Conservation (phyloP, 2,113 vertebrate genomes). For the Gambusia affinis region DNA sequence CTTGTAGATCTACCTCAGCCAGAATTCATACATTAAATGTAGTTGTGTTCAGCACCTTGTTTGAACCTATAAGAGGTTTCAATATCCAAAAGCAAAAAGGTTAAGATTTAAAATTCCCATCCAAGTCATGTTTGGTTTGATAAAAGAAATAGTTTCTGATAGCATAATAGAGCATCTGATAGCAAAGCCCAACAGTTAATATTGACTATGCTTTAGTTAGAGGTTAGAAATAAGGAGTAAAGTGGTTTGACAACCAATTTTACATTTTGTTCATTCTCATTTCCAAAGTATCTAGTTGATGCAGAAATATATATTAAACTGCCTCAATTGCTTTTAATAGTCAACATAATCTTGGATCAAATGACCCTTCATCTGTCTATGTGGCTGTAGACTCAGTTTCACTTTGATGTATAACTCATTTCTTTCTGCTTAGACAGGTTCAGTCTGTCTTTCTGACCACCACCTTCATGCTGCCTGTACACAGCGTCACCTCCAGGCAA, state of each 20-base stretch:
- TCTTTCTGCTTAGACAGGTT: background rate
- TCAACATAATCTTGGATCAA: background rate
- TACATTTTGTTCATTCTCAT: no score
- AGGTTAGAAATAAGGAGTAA: no score
- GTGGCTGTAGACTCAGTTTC: background rate
- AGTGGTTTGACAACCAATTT: no score
- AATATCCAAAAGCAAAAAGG: background rate
- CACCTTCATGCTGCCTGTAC: slow-evolving; percentile 2
- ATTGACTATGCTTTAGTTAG: no score
- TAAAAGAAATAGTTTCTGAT: no score
- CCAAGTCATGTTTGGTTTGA: no score
- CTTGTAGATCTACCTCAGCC: background rate
- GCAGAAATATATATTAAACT: background rate
- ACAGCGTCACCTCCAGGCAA: slow-evolving; percentile 70
- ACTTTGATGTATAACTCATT: background rate
- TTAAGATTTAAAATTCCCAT: background rate
- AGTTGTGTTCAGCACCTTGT: background rate
- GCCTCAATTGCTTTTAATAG: background rate
- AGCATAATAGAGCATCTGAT: no score
- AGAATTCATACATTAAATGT: background rate
- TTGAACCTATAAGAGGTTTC: background rate
- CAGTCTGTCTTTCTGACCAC: slow-evolving; percentile 3
- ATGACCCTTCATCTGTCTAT: background rate
- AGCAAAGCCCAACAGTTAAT: no score
- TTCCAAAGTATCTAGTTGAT: background rate